Conservation (phyloP, 2,888 invertebrate genomes). For the Seira sanloemensis region DNA sequence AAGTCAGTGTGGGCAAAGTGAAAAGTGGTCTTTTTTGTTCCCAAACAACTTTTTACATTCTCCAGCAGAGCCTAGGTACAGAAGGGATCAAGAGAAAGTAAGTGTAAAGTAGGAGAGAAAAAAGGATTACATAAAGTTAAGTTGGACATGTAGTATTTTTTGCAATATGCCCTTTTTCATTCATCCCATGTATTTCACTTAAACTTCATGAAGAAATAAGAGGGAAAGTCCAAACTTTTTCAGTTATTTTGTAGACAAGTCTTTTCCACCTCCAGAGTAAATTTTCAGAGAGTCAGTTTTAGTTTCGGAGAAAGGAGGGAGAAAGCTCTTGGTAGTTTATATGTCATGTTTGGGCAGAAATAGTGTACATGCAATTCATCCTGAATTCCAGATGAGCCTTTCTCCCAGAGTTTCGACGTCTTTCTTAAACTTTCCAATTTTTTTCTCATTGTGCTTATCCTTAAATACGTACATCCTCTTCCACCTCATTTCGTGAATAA, state of each 20-base stretch:
- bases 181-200: neutral
- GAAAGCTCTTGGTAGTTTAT: slow-evolving; percentile 5
- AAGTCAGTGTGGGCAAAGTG: slow-evolving; percentile 1
- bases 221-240: neutral
- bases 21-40: slow-evolving; percentile 5
- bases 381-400: slow-evolving; percentile 51
- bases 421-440: slow-evolving; percentile 13
- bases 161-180: neutral
- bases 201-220: neutral
- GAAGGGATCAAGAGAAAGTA: neutral
- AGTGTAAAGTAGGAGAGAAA: slow-evolving; percentile 22
- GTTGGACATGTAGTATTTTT: neutral
- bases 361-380: slow-evolving; percentile 51
- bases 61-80: neutral
- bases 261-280: neutral
- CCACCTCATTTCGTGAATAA: neutral
- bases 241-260: neutral
- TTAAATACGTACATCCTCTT: neutral
- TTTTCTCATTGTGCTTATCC: neutral
- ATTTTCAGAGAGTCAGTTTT: neutral
- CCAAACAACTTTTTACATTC: slow-evolving; percentile 19
- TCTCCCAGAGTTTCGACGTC: neutral
- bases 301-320: neutral
- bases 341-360: slow-evolving; percentile 41
- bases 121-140: neutral